These are phyloP conservation scores for Exocentrus adspersus DNA, from an alignment of 2,888 invertebrate genomes.

Conservation along the genomic window DNA sequence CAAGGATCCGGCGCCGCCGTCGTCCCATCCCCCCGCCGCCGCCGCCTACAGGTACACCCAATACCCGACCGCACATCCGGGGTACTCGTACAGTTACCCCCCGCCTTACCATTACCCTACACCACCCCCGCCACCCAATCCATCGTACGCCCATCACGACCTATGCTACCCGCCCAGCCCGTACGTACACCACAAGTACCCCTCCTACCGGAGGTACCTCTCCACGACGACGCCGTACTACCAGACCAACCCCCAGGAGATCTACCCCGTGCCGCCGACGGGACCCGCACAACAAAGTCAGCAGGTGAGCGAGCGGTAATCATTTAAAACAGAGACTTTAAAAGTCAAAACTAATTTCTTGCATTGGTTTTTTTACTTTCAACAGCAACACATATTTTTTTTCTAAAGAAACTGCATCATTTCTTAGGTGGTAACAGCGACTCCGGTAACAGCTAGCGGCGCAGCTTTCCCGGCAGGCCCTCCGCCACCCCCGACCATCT, in stretches of 20 bases:
- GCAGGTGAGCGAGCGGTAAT: slow-evolving; percentile 54
- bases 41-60: slow-evolving; percentile 63
- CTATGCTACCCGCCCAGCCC: slow-evolving; percentile 65
- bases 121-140: slow-evolving; percentile 63
- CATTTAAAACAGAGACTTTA: no score
- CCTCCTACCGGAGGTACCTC: slow-evolving; percentile 56
- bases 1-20: slow-evolving; percentile 52
- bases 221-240: slow-evolving; percentile 66
- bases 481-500: slow-evolving; percentile 55
- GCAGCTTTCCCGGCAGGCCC: slow-evolving; percentile 61
- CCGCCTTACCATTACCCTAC: slow-evolving; percentile 65
- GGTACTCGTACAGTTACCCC: slow-evolving; percentile 59
- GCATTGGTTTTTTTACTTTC: no score
- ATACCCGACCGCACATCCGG: slow-evolving; percentile 59
- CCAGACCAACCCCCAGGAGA: slow-evolving; percentile 61
- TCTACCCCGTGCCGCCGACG: slow-evolving; percentile 63
- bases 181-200: slow-evolving; percentile 57
- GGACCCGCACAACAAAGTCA: slow-evolving; percentile 56
- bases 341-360: no score
- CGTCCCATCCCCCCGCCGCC: slow-evolving; percentile 66
- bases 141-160: slow-evolving; percentile 63
- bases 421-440: slow-evolving; percentile 59
- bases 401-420: no score
- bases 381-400: no score
- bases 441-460: slow-evolving; percentile 55